Evolutionary conservation across 2,888 invertebrate genomes (phyloP), one percentile per base, ranked within the genome.

Genomic region (Drosophila pullipes): DNA sequence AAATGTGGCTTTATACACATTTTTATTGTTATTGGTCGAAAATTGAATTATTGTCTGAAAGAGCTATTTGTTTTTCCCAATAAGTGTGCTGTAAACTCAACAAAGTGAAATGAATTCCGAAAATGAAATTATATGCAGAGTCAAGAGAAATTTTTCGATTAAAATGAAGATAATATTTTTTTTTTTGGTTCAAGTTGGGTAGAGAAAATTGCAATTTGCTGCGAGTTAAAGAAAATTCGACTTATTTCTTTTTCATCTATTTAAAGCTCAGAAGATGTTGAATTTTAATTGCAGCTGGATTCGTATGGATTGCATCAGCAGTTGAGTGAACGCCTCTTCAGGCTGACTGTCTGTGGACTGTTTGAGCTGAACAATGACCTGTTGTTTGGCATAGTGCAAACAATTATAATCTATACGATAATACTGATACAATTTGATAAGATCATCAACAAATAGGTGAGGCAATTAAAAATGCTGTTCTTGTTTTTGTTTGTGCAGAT

Each of bases 371-470:
- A 92, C 76, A 90, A 85, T 54, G 58, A 61, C 30, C 72, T 91
- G 49, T 64, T 91, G 41, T 89, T 91, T 72, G 55, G 74, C 69
- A 79, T 84, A 53, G 72, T 79, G 63, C 80, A 85, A 67, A 83
- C 74, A 37, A 86, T 92, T 50, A 74, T 91, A 58, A 71, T 81
- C 49, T 87, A 90, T 70, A 76, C 90, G 64, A 77, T 85, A 54
- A 82, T 91, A 68, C 79, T 92, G 25, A 85, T 92, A 76, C 91
- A 92, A 69, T 91, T 91, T 74, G 92, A 91, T 80, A 88, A 85
- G 78, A 78, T 86, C 57, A 60, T 81, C 11, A 71, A 90, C 74
- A 74, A 64, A 67, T 83, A 85, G 50, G n/a, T 10, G 37, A 13
- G 11, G n/a, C 25, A 44, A 37, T 30, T 25, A 47, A 50, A 59